phyloP scores from a whole-genome alignment of 2,888 invertebrate genomes.

The Polietes domitor region DNA sequence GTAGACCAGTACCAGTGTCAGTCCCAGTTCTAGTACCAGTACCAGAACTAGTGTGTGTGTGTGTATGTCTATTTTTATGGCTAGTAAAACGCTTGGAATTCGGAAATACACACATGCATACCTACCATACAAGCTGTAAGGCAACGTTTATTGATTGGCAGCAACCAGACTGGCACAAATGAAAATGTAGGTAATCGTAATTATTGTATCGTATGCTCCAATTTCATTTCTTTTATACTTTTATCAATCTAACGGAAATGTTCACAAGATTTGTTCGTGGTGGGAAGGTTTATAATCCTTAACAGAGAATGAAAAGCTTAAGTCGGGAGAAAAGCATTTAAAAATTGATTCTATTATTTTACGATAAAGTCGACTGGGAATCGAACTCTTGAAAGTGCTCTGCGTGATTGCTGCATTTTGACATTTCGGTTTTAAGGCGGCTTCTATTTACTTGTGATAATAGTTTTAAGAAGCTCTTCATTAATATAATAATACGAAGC shows the following conservation, averaged over 20 bases:
- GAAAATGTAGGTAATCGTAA: constrained; percentile 53
- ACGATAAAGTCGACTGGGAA: too few relatives aligned
- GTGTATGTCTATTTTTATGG: too few relatives aligned
- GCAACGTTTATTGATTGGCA: constrained; percentile 28
- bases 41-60: too few relatives aligned
- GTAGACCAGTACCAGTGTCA: background rate
- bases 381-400: too few relatives aligned
- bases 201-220: constrained; percentile 48
- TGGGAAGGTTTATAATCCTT: constrained; percentile 4
- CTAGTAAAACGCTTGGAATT: constrained; percentile 38
- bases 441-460: too few relatives aligned
- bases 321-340: too few relatives aligned
- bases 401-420: too few relatives aligned
- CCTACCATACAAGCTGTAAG: background rate
- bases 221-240: constrained; percentile 41
- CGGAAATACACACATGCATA: constrained; percentile 34
- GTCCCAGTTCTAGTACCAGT: too few relatives aligned
- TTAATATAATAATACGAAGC: too few relatives aligned
- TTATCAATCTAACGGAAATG: constrained; percentile 43
- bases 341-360: too few relatives aligned
- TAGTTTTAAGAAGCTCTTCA: too few relatives aligned
- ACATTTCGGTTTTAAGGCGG: too few relatives aligned
- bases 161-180: constrained; percentile 17
- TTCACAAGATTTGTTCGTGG: background rate
- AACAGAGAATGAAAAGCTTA: background rate